Evolutionary conservation across 2,888 invertebrate species (phyloP).

Genomic region (Cistogaster globosa): DNA sequence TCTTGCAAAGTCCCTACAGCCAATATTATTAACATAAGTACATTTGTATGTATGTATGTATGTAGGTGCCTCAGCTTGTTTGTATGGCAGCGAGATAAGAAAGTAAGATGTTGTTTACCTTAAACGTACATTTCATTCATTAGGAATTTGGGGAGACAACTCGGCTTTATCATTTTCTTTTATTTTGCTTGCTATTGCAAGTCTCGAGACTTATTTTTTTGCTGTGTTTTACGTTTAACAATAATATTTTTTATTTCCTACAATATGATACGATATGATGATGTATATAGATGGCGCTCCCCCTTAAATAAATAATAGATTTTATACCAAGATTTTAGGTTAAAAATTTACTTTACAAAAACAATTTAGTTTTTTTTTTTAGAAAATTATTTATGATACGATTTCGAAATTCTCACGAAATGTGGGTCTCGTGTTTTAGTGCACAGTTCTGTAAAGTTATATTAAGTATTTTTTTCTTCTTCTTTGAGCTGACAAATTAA

Average conservation of each 20-base stretch:
- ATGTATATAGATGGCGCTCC: slow-evolving; percentile 70
- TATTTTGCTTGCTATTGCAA: slow-evolving; percentile 61
- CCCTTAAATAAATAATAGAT: slow-evolving; percentile 65
- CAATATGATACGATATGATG: slow-evolving; percentile 48
- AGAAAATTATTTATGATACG: slow-evolving; percentile 1
- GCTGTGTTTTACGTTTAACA: slow-evolving; percentile 47
- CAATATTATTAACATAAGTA: background rate
- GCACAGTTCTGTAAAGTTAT: background rate
- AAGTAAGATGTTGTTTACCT: slow-evolving; percentile 43
- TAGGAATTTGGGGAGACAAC: slow-evolving; percentile 78
- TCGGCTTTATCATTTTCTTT: slow-evolving; percentile 76
- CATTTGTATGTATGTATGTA: background rate
- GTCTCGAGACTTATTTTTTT: slow-evolving; percentile 72
- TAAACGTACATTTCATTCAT: slow-evolving; percentile 72
- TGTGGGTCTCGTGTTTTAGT: background rate
- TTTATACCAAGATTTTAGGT: slow-evolving; percentile 57
- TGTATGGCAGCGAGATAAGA: slow-evolving; percentile 41
- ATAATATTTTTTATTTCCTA: slow-evolving; percentile 69
- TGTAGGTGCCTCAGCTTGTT: background rate
- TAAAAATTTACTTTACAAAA: slow-evolving; percentile 60
- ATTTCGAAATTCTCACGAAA: background rate
- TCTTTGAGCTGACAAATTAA: background rate
- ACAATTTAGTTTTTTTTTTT: background rate
- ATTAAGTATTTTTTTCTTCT: background rate
- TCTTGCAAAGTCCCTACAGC: background rate